Conservation (phyloP, 2,797 vertebrate genomes). For the Oophaga sylvatica region DNA sequence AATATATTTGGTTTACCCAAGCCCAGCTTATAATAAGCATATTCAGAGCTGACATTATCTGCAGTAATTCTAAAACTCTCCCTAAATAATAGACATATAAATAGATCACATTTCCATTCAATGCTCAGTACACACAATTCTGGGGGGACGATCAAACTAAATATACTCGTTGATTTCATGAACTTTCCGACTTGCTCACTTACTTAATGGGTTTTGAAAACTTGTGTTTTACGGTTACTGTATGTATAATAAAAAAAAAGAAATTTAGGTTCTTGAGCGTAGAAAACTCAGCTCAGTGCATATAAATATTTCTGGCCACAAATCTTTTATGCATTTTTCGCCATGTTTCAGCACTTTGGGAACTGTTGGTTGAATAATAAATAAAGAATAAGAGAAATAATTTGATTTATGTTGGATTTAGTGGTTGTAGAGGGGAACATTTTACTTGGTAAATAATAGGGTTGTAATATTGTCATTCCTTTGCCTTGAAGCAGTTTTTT, state of each 20-base stretch:
- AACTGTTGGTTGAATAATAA: slow-evolving; percentile 41
- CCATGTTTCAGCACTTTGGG: slow-evolving; percentile 41
- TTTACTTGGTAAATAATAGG: slow-evolving; percentile 16
- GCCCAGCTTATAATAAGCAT: slow-evolving; percentile 44
- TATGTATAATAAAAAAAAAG: slow-evolving; percentile 43
- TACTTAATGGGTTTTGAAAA: slow-evolving; percentile 51
- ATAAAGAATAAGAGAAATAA: slow-evolving; percentile 41
- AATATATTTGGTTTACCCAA: slow-evolving; percentile 63
- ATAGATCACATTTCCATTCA: slow-evolving; percentile 31
- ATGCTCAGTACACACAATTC: slow-evolving; percentile 33
- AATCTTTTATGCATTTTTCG: slow-evolving; percentile 45
- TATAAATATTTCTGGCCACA: slow-evolving; percentile 50
- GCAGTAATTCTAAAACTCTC: slow-evolving; percentile 42
- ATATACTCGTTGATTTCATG: slow-evolving; percentile 49
- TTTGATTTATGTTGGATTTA: slow-evolving; percentile 38
- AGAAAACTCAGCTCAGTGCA: slow-evolving; percentile 33
- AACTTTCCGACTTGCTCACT: slow-evolving; percentile 44
- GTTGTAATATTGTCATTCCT: slow-evolving; percentile 5
- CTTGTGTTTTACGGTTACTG: slow-evolving; percentile 44
- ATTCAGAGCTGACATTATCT: slow-evolving; percentile 50
- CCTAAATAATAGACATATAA: slow-evolving; percentile 34
- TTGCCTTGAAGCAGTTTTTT: background rate
- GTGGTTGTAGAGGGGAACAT: slow-evolving; percentile 11
- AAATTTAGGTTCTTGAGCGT: slow-evolving; percentile 41
- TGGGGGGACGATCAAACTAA: slow-evolving; percentile 25